These are phyloP conservation scores for Orchesella cincta DNA, from an alignment of 1,140 invertebrate species.

Conservation along the genomic window DNA sequence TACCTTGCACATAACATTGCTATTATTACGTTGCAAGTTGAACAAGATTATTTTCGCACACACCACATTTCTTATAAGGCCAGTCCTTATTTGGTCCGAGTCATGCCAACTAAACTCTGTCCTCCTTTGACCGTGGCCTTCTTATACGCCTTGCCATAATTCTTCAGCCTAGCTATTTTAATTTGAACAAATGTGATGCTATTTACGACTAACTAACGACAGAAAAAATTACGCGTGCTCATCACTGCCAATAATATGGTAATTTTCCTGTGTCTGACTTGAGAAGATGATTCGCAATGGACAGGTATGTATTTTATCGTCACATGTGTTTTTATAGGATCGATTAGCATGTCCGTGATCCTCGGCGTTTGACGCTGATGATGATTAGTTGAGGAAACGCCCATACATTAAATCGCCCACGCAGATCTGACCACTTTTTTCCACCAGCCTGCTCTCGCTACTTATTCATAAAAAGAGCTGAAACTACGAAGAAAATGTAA, in stretches of 20 bases:
- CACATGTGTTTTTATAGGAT: conserved; percentile 4
- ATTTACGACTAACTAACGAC: not conserved
- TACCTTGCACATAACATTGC: no score
- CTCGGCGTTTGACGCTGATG: not conserved
- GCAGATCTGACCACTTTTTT: not conserved
- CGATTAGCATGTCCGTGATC: conserved; percentile 24
- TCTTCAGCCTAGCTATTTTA: not conserved
- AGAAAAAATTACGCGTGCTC: not conserved
- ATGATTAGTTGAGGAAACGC: conserved; percentile 19
- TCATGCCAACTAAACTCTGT: not conserved
- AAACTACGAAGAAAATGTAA: no score
- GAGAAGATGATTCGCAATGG: not conserved
- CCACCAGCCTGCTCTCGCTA: no score
- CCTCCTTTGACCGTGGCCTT: not conserved
- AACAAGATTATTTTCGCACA: no score
- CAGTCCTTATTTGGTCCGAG: not conserved
- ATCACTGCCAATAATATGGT: not conserved
- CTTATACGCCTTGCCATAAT: not conserved
- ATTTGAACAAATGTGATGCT: not conserved
- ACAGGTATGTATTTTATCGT: not conserved
- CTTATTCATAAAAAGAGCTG: no score
- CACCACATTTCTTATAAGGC: no score
- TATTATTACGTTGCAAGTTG: no score
- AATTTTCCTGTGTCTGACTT: not conserved
- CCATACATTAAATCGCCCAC: conserved; percentile 25